These are phyloP conservation scores for Discoglossus pictus DNA, from an alignment of 2,797 vertebrate species.

Conservation along the genomic window DNA sequence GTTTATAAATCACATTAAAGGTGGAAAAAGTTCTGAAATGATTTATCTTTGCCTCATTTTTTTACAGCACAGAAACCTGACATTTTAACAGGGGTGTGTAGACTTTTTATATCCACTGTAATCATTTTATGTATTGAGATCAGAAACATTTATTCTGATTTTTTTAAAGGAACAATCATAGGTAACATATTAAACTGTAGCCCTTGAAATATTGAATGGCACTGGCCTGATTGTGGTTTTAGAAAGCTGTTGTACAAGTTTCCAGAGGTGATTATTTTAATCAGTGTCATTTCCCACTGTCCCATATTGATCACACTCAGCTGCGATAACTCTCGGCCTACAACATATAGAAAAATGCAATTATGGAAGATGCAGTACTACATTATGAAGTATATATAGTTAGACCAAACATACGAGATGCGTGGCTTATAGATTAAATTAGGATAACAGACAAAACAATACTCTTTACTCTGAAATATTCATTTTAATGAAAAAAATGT, in stretches of 20 bases:
- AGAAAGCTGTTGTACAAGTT: conserved; percentile 10
- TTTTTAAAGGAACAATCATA: no score
- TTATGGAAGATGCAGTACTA: not conserved
- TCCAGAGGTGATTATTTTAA: conserved; percentile 36
- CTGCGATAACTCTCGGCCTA: conserved; percentile 13
- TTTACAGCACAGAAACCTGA: no score
- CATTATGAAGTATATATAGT: conserved; percentile 3
- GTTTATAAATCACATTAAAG: no score
- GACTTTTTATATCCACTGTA: no score
- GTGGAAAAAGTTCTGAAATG: no score
- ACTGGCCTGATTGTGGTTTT: conserved; percentile 19
- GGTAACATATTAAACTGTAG: conserved; percentile 5
- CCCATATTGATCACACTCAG: conserved; percentile 13
- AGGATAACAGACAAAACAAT: conserved; percentile 13
- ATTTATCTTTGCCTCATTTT: no score
- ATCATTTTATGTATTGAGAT: no score
- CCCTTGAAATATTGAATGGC: conserved; percentile 13
- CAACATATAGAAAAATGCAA: conserved; percentile 16
- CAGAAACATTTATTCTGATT: no score
- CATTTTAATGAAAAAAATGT: conserved; percentile 30
- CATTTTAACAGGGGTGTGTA: no score
- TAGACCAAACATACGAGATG: not conserved
- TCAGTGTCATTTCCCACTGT: conserved; percentile 22
- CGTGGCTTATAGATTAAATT: conserved; percentile 12
- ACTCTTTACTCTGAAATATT: conserved; percentile 18